phyloP scores from a whole-genome alignment of 2,888 invertebrate genomes.

The Xylota segnis region DNA sequence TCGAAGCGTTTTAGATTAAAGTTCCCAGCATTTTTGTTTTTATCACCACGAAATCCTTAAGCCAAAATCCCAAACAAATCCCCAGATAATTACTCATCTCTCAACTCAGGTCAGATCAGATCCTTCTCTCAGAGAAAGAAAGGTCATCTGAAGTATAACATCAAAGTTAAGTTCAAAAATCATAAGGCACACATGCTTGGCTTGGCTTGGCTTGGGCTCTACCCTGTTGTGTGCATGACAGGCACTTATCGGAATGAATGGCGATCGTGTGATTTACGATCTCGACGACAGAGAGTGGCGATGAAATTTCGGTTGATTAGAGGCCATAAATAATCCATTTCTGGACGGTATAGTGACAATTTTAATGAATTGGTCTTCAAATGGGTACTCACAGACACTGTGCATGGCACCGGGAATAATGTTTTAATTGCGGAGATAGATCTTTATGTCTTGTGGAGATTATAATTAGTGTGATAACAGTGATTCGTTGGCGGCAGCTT shows the following conservation, averaged over 20 bases:
- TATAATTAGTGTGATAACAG: slow-evolving; percentile 69
- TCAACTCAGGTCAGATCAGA: slow-evolving; percentile 19
- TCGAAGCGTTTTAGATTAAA: background rate
- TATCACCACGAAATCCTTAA: slow-evolving; percentile 16
- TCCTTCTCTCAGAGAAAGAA: slow-evolving; percentile 8
- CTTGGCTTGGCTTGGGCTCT: too few relatives aligned
- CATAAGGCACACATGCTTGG: slow-evolving; percentile 27
- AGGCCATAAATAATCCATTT: slow-evolving; percentile 67
- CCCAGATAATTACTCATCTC: slow-evolving; percentile 51
- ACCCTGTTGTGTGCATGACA: slow-evolving; percentile 35
- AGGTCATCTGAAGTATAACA: slow-evolving; percentile 35
- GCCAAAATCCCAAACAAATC: slow-evolving; percentile 50
- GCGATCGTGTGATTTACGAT: slow-evolving; percentile 74
- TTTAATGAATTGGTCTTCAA: slow-evolving; percentile 74
- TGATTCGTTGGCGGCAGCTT: slow-evolving; percentile 32
- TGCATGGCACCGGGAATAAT: slow-evolving; percentile 1
- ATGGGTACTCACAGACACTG: slow-evolving; percentile 19
- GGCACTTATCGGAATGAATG: slow-evolving; percentile 70
- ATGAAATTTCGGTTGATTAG: slow-evolving; percentile 74
- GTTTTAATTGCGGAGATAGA: slow-evolving; percentile 32
- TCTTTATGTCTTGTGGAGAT: slow-evolving; percentile 23
- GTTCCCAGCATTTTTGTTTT: background rate
- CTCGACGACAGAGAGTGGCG: slow-evolving; percentile 49
- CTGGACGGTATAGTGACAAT: slow-evolving; percentile 66
- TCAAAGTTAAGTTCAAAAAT: slow-evolving; percentile 19